These are phyloP conservation scores for Crenuchus spilurus DNA, from an alignment of 2,797 vertebrate genomes.

Conservation along the genomic window DNA sequence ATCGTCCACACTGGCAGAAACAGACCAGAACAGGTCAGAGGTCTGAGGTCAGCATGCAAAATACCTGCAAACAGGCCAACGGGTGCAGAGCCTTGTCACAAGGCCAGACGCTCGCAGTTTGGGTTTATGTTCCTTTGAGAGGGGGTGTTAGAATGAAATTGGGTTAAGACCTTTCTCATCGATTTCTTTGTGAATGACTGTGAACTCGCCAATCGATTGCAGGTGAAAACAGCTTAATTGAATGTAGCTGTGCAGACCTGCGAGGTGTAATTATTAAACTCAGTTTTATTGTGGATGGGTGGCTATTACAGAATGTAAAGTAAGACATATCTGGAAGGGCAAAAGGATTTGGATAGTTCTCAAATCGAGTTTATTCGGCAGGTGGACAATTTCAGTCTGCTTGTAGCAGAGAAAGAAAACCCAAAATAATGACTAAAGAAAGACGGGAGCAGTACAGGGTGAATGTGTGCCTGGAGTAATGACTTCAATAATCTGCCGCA, in stretches of 20 bases:
- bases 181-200: slow-evolving; percentile 5
- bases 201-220: slow-evolving; percentile 14
- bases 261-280: not conserved
- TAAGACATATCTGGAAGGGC: not conserved
- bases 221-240: slow-evolving; percentile 38
- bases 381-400: not conserved
- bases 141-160: not conserved
- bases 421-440: not conserved
- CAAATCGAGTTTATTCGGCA: not conserved
- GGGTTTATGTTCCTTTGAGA: not conserved
- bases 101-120: not conserved
- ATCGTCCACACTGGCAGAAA: slow-evolving; percentile 7
- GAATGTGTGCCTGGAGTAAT: not conserved
- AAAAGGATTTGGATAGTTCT: not conserved
- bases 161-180: not conserved
- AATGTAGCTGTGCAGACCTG: not conserved
- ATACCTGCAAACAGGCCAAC: slow-evolving; percentile 4
- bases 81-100: not conserved
- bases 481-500: too few species aligned
- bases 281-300: not conserved
- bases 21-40: slow-evolving; percentile 3
- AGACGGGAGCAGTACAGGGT: not conserved
- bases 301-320: not conserved
- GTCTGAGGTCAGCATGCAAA: not conserved
- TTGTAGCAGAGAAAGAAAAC: not conserved